Evolutionary conservation across 2,113 vertebrate species (phyloP).

Genomic region (Urocitellus parryii): DNA sequence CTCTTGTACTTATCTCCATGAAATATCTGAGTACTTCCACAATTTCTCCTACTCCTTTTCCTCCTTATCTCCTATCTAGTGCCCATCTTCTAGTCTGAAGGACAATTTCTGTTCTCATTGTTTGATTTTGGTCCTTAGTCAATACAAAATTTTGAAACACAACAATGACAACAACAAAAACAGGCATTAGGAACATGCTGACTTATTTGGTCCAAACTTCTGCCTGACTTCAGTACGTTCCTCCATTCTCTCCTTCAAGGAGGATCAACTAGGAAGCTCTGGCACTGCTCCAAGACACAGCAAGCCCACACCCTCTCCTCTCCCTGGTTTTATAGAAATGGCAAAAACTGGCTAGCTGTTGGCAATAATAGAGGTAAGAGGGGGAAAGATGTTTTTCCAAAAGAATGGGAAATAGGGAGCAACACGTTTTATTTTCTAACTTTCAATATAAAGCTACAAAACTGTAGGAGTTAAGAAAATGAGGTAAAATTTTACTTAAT

Average conservation of each 20-base stretch:
- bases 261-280: not conserved
- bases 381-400: not conserved
- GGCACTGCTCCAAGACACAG: not conserved
- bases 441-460: slow-evolving; percentile 10
- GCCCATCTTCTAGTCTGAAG: not conserved
- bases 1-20: not conserved
- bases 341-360: not conserved
- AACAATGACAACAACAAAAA: not conserved
- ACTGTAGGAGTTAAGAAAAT: slow-evolving; percentile 44
- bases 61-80: not conserved
- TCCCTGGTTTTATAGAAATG: not conserved
- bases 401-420: slow-evolving; percentile 44
- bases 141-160: not conserved
- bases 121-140: not conserved
- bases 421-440: slow-evolving; percentile 69
- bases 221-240: not conserved
- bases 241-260: not conserved
- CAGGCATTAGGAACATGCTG: not conserved
- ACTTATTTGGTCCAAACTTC: not conserved
- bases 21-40: slow-evolving; percentile 16
- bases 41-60: not conserved
- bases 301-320: not conserved
- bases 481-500: slow-evolving; percentile 57
- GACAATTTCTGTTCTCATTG: not conserved
- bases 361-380: not conserved